Base-by-base conservation (phyloP, 1,140 invertebrate genomes). In the Drosophila sturtevanti region DNA sequence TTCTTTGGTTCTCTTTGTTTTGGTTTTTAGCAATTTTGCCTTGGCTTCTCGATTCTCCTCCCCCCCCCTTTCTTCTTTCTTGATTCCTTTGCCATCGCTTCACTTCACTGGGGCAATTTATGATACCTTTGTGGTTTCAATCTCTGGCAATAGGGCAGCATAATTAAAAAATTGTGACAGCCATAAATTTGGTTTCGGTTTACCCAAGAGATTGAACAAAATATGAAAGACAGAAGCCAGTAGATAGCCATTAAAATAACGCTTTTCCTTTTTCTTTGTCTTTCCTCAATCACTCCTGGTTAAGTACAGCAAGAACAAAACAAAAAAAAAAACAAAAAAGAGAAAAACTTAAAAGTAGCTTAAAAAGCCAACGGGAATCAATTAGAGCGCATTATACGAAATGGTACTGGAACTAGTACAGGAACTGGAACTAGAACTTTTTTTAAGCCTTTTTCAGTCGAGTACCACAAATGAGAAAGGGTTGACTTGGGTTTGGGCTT, bases 101-200 rank as follows among this genome's bases (percentile, higher is more conserved):
- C 27, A 31, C 35, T 63, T 67, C 44, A 72, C 18, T 12, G 62
- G 16, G 63, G 84, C 82, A 87, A 89, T 87, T 87, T 89, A 87
- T 74, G 82, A 89, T 89, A 87, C 82, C 82, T 87, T 89, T 87
- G 82, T 82, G 82, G 82, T 89, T 87, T 87, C 68, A 82, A 86
- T 86, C 85, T 55, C 41, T 86, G 76, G 80, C 81, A 84, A 84
- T 84, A 11, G 80, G 65, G 70, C 82, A 85, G 87, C 81, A 87
- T 89, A 87, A 87, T 87, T 87, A 87, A 89, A 48, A 87, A 87
- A 87, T 87, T 87, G 84, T 79, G 82, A 87, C 82, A 89, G 84
- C 76, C 79, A 87, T 87, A 87, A 87, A 87, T 87, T 87, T 58
- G 22, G 60, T 63, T 70, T 74, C 44, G 63, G 16, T 27, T 51